Percentiles rank a stretch among this genome's conserved stretches.
Conservation (phyloP, 2,888 invertebrate species). For the Enoplolaimus lenunculus region DNA sequence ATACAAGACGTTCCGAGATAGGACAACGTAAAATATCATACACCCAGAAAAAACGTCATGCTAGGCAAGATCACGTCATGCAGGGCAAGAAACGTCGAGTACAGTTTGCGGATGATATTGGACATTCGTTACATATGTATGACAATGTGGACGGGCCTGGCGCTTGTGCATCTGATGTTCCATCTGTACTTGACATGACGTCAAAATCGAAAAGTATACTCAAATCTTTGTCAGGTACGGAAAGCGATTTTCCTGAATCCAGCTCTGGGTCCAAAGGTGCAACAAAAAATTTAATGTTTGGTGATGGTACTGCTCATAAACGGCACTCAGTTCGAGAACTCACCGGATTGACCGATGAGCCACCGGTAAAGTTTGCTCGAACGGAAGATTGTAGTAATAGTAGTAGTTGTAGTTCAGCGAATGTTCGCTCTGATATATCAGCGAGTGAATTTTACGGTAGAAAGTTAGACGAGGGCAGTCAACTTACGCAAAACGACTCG, state of each 20-base stretch:
- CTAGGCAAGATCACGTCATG: no score
- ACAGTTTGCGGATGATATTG: neutral
- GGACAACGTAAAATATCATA: no score
- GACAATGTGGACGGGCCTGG: neutral
- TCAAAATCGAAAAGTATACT: neutral
- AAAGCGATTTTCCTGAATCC: no score
- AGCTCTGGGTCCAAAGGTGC: neutral
- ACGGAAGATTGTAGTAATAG: neutral
- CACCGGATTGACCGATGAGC: neutral
- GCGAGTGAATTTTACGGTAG: neutral
- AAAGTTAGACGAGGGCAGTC: neutral
- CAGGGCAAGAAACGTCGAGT: neutral
- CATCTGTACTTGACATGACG: neutral
- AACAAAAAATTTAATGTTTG: neutral
- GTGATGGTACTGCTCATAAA: neutral
- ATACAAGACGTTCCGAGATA: no score
- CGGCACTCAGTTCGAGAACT: neutral
- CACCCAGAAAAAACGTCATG: no score
- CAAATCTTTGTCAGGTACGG: neutral
- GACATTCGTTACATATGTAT: neutral
- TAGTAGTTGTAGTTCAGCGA: neutral
- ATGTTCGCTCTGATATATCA: neutral
- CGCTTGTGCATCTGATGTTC: neutral
- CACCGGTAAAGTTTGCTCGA: neutral
- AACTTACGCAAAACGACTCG: neutral